Conservation (phyloP, 2,888 invertebrate species). For the Luperina nickerlii region DNA sequence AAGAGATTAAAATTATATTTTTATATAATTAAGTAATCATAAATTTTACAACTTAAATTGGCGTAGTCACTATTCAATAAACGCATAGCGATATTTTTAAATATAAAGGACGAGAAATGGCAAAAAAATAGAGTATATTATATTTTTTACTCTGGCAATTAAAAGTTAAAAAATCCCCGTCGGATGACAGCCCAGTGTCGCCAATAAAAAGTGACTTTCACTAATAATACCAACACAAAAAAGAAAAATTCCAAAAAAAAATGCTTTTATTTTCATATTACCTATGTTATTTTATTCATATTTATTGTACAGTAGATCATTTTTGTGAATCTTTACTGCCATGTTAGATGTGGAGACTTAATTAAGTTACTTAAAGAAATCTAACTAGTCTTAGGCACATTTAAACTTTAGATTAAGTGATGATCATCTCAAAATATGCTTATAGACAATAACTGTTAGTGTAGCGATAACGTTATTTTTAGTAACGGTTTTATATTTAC, state of each 20-base stretch:
- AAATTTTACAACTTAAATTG: constrained; percentile 26
- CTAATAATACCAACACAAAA: constrained; percentile 28
- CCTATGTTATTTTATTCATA: constrained; percentile 53
- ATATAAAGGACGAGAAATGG: neutral
- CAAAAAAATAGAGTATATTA: neutral
- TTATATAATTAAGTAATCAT: constrained; percentile 53
- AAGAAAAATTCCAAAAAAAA: constrained; percentile 53
- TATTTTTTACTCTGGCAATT: constrained; percentile 12
- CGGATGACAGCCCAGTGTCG: constrained; percentile 19
- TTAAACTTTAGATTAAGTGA: constrained; percentile 61
- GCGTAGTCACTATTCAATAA: constrained; percentile 24
- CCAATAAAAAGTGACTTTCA: constrained; percentile 31
- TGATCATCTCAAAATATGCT: constrained; percentile 62
- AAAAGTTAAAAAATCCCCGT: neutral
- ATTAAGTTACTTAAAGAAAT: constrained; percentile 66
- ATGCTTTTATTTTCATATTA: constrained; percentile 66
- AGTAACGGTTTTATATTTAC: constrained; percentile 43
- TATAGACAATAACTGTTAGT: constrained; percentile 63
- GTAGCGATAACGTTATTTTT: constrained; percentile 44
- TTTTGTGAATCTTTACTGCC: constrained; percentile 73
- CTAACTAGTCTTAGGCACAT: constrained; percentile 77
- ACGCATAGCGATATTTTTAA: constrained; percentile 16
- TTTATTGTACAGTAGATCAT: constrained; percentile 67
- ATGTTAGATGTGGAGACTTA: constrained; percentile 66
- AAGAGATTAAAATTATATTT: constrained; percentile 63